Evolutionary conservation across 2,113 vertebrate genomes (phyloP).

Genomic region (Sporophila hypoxantha): DNA sequence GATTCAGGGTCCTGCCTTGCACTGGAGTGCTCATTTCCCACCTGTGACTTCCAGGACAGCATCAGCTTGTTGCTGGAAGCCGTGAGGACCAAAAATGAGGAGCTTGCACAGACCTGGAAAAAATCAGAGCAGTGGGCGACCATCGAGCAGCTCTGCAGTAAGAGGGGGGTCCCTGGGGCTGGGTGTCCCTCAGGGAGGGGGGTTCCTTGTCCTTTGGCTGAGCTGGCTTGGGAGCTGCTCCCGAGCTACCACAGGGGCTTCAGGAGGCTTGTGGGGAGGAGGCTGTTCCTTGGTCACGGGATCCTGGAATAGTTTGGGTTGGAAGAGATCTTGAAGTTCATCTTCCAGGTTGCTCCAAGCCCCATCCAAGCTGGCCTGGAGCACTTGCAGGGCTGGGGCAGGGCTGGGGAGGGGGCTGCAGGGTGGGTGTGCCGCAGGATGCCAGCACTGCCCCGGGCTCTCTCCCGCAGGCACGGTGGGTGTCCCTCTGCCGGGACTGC

Average conservation of each 20-base stretch:
- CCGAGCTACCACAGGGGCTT: accelerated
- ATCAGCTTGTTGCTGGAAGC: conserved; percentile 93
- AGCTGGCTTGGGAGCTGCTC: neutral
- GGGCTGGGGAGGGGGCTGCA: neutral
- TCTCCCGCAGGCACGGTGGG: conserved; percentile 84
- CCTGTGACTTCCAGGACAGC: conserved; percentile 80
- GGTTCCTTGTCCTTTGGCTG: neutral
- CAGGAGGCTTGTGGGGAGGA: neutral
- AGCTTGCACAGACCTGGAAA: conserved; percentile 95
- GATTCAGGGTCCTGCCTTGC: neutral
- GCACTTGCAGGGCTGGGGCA: neutral
- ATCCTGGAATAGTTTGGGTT: neutral
- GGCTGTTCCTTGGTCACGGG: neutral
- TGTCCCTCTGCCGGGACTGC: conserved; percentile 81
- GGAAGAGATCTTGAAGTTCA: neutral
- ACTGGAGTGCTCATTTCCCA: neutral
- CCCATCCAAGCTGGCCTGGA: neutral
- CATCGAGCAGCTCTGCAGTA: conserved; percentile 96
- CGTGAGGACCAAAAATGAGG: conserved; percentile 89
- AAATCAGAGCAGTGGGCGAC: conserved; percentile 98
- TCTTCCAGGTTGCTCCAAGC: neutral
- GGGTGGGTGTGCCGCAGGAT: neutral
- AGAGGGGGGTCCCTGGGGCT: conserved; percentile 30
- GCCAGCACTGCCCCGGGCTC: neutral
- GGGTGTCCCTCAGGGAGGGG: neutral